Conservation (phyloP, 2,888 invertebrate genomes). For the Oxystoma pomonae region DNA sequence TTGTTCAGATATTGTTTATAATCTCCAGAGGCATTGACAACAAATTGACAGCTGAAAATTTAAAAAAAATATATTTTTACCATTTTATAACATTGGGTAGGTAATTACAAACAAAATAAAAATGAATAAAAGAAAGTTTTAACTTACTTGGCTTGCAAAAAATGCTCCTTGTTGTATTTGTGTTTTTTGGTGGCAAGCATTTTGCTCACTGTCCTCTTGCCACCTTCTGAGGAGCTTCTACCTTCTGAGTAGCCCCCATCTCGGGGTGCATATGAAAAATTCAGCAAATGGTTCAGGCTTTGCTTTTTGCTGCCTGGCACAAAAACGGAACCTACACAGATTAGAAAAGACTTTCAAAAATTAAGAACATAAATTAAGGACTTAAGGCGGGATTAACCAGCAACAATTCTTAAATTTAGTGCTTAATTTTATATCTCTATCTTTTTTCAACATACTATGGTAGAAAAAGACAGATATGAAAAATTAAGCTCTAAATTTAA, state of each 20-base stretch:
- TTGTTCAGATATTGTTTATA: constrained; percentile 73
- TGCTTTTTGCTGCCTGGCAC: constrained; percentile 76
- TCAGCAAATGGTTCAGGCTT: constrained; percentile 90
- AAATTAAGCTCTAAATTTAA: too few relatives aligned
- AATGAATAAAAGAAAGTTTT: background rate
- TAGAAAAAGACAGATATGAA: too few relatives aligned
- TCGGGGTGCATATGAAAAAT: constrained; percentile 71
- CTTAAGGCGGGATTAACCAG: too few relatives aligned
- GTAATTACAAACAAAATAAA: background rate
- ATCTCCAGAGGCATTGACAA: constrained; percentile 78
- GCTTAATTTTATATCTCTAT: too few relatives aligned
- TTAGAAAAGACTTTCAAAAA: background rate
- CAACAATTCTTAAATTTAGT: too few relatives aligned
- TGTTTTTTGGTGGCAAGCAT: constrained; percentile 54
- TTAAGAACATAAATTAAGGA: too few relatives aligned
- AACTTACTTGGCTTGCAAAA: constrained; percentile 87
- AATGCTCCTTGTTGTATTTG: constrained; percentile 90
- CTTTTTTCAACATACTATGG: too few relatives aligned
- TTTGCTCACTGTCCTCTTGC: constrained; percentile 13
- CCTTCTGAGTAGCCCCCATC: constrained; percentile 21
- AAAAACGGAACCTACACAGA: constrained; percentile 63
- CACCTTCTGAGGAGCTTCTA: background rate
- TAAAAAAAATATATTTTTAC: background rate
- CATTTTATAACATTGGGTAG: background rate
- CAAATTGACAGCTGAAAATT: constrained; percentile 84